These are phyloP conservation scores for Junonia oenone DNA, from an alignment of 2,888 invertebrate genomes.

Conservation along the genomic window DNA sequence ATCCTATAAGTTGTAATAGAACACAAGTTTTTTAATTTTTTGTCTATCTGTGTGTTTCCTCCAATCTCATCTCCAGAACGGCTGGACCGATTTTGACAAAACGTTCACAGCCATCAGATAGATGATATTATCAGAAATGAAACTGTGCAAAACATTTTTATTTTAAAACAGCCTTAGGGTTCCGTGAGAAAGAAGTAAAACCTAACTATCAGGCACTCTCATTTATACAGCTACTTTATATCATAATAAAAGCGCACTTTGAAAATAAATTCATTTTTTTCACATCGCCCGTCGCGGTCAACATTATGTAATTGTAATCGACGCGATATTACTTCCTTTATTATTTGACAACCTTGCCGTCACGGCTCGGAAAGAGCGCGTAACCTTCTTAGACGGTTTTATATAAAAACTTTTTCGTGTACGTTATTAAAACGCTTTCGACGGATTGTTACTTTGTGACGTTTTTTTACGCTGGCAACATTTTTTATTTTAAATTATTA, in stretches of 20 bases:
- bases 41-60: no score
- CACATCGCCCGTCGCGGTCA: neutral
- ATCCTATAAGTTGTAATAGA: no score
- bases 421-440: neutral
- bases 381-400: neutral
- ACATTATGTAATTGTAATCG: conserved; percentile 3
- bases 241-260: neutral
- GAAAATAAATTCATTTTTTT: neutral
- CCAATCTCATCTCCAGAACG: no score
- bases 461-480: neutral
- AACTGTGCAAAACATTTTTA: no score
- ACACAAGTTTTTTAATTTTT: no score
- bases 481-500: neutral
- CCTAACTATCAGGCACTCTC: no score
- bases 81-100: no score
- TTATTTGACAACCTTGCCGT: conserved; percentile 2
- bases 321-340: conserved; percentile 8
- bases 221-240: no score
- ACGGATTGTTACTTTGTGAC: neutral
- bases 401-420: neutral
- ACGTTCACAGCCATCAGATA: no score
- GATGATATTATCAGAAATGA: no score
- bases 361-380: neutral
- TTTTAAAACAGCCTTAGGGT: no score
- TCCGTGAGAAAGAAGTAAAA: no score